Evolutionary conservation across 2,888 invertebrate genomes (phyloP).

Genomic region (Parnassius mnemosyne): DNA sequence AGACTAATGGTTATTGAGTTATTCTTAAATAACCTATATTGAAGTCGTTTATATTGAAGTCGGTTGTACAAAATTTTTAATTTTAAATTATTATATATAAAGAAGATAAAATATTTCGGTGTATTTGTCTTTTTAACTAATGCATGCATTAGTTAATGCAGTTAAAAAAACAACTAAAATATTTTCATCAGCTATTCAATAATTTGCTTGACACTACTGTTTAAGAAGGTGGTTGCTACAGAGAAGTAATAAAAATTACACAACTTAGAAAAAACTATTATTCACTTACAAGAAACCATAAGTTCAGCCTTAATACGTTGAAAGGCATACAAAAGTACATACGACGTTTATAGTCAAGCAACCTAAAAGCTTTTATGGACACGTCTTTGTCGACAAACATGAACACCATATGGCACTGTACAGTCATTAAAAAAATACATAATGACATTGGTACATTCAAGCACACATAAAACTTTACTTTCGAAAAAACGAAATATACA

Average conservation of each 20-base stretch:
- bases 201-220: too few species aligned
- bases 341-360: slow-evolving; percentile 49
- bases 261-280: too few species aligned
- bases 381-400: slow-evolving; percentile 60
- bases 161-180: background rate
- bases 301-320: slow-evolving; percentile 11
- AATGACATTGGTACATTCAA: slow-evolving; percentile 4
- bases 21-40: too few species aligned
- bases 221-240: too few species aligned
- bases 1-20: too few species aligned
- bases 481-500: background rate
- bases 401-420: slow-evolving; percentile 69
- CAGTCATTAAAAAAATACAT: slow-evolving; percentile 45
- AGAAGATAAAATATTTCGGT: too few species aligned
- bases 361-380: slow-evolving; percentile 72
- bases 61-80: too few species aligned
- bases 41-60: too few species aligned
- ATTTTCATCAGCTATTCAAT: background rate
- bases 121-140: background rate
- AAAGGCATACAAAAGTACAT: slow-evolving; percentile 24
- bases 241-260: too few species aligned
- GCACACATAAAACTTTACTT: background rate
- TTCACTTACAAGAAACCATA: slow-evolving; percentile 14
- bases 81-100: too few species aligned
- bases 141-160: too few species aligned